These are phyloP conservation scores for Trichacis sp. DNA, from an alignment of 2,888 invertebrate genomes.

Conservation along the genomic window DNA sequence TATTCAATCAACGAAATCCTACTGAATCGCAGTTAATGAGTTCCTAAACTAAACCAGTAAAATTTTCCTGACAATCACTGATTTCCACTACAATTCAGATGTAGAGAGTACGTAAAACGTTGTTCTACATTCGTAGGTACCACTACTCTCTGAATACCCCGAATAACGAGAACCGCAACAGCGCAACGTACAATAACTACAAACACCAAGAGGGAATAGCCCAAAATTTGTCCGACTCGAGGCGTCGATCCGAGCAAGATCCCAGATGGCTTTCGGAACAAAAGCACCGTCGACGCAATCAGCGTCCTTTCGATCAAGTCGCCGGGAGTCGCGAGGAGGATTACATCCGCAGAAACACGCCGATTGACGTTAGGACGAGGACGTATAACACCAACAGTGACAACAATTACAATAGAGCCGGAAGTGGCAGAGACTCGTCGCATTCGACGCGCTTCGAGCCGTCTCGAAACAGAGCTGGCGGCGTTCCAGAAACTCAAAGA, in stretches of 20 bases:
- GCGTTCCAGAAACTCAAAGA: constrained; percentile 22
- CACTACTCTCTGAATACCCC: not conserved
- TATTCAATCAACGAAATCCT: too few species aligned
- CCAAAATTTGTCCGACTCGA: not conserved
- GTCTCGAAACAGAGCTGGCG: constrained; percentile 14
- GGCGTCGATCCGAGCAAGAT: not conserved
- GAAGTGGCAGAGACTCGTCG: constrained; percentile 9
- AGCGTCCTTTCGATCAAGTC: not conserved
- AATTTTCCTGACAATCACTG: too few species aligned
- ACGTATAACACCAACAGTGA: constrained; percentile 1
- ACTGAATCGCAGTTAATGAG: too few species aligned
- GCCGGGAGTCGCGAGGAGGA: constrained; percentile 35
- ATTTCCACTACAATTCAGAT: too few species aligned
- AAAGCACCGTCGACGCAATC: not conserved
- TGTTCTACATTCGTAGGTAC: not conserved
- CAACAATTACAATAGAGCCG: constrained; percentile 9
- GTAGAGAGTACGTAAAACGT: too few species aligned
- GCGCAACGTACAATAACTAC: not conserved
- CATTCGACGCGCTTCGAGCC: constrained; percentile 6
- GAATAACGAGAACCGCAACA: not conserved
- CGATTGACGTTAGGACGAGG: constrained; percentile 42
- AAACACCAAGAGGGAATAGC: not conserved
- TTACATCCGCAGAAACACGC: constrained; percentile 55
- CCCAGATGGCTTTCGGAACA: not conserved
- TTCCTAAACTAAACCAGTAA: too few species aligned